Evolutionary conservation across 1,140 invertebrate species (phyloP), one percentile per base, ranked within the genome.

Genomic region (Tetraneura akinire): DNA sequence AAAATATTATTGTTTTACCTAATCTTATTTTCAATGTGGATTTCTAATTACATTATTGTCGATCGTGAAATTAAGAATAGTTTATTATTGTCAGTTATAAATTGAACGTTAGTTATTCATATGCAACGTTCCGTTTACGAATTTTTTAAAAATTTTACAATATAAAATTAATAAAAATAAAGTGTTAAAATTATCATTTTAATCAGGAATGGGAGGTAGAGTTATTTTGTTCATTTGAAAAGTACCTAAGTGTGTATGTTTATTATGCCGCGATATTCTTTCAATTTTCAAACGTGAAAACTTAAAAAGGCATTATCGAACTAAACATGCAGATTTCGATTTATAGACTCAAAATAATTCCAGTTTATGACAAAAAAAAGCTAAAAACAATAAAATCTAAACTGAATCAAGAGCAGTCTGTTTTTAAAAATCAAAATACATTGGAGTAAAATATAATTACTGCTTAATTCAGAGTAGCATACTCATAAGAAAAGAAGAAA

Each of bases 381-480:
- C 29, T 51, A 47, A 74, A 74, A 47, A 51, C 29, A 51, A 74
- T 53, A 6, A 51, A 74, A 47, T 53, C 6, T 32, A 55, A 74
- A 74, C 29, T 74, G 53, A 53, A 32, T 18, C 26, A 29, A 53
- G 23, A 74, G 45, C 71, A 74, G 47, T 53, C 47, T 74, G 29
- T 74, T 53, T 74, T 74, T 74, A 51, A 47, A 55, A 74, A 74
- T 29, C 29, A 0, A 74, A 53, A 49, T 42, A 49, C 18, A 32
- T 32, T 53, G 14, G 18, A 3, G 6, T 23, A 74, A 74, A 53
- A 49, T 11, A 16, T 74, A 55, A 55, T 32, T 49, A 74, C 29
- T 32, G 47, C 71, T 53, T 74, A 16, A 74, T 74, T 29, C 53
- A 55, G 51, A 51, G 53, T 74, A 74, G 23, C 71, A 47, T 23